These are phyloP conservation scores for Acleris cristana DNA, from an alignment of 2,888 invertebrate genomes.

Conservation along the genomic window DNA sequence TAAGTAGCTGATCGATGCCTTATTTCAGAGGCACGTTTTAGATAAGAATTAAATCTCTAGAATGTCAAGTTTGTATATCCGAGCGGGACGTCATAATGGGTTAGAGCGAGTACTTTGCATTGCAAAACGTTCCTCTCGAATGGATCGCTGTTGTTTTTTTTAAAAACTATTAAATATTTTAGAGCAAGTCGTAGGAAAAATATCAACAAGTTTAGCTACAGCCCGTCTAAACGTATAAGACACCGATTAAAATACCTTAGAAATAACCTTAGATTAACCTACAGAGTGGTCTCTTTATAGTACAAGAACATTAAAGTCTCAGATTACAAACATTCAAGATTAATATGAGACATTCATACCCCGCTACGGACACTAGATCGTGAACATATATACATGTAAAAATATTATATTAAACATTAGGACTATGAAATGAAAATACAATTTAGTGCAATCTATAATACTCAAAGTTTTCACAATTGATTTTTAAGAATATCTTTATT, in stretches of 20 bases:
- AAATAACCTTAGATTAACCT: conserved; percentile 15
- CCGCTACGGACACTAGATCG: conserved; percentile 15
- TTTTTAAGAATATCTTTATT: conserved; percentile 31
- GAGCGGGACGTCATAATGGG: too few species aligned
- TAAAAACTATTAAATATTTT: too few species aligned
- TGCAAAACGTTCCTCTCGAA: neutral
- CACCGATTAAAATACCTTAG: conserved; percentile 55
- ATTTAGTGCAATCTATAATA: conserved; percentile 28
- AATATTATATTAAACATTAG: conserved; percentile 11
- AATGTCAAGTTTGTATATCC: too few species aligned
- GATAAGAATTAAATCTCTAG: too few species aligned
- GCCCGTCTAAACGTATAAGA: conserved; percentile 57
- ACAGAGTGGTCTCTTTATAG: conserved; percentile 30
- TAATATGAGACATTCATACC: conserved; percentile 25
- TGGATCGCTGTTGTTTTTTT: too few species aligned
- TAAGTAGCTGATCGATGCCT: too few species aligned
- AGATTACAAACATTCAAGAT: conserved; percentile 28
- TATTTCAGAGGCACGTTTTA: too few species aligned
- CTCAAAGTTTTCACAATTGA: conserved; percentile 22
- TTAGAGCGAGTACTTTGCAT: too few species aligned
- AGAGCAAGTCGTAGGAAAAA: neutral
- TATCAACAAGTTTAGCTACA: conserved; percentile 55
- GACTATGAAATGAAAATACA: conserved; percentile 25
- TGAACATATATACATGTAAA: conserved; percentile 31
- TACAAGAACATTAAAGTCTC: conserved; percentile 18